These are phyloP conservation scores for Argyrosomus regius DNA, from an alignment of 2,797 vertebrate genomes.

Conservation along the genomic window DNA sequence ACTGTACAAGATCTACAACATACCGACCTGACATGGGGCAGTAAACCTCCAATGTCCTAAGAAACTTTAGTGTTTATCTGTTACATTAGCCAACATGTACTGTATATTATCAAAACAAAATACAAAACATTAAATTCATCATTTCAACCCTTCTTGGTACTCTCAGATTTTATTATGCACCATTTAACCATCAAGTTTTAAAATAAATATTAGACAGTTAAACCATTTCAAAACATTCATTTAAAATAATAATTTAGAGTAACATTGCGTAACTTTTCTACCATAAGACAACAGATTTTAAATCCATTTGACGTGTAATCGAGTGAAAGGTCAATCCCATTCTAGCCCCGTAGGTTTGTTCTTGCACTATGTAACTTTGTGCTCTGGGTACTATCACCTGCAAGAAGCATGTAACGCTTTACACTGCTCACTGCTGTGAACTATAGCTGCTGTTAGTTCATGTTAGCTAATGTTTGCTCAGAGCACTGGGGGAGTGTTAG, in stretches of 20 bases:
- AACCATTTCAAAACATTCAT: neutral
- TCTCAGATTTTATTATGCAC: neutral
- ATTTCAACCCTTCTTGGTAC: slow-evolving; percentile 3
- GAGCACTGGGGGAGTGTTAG: no score
- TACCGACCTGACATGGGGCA: neutral
- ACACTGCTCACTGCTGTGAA: no score
- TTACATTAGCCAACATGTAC: slow-evolving; percentile 13
- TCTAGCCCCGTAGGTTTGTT: no score
- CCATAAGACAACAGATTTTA: no score
- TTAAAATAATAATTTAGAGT: neutral
- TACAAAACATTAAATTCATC: neutral
- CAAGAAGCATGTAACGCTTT: no score
- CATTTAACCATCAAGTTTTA: neutral
- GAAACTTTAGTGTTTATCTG: neutral
- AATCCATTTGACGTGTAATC: no score
- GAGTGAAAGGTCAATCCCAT: no score
- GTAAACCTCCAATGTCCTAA: neutral
- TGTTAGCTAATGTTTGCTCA: no score
- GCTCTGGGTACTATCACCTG: no score
- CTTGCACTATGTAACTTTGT: no score
- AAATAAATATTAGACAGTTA: slow-evolving; percentile 12
- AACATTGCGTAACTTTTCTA: neutral
- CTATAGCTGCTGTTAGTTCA: no score
- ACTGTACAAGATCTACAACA: slow-evolving; percentile 12
- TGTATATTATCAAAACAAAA: neutral